phyloP scores from a whole-genome alignment of 2,888 invertebrate genomes.

The Oscheius sp. region DNA sequence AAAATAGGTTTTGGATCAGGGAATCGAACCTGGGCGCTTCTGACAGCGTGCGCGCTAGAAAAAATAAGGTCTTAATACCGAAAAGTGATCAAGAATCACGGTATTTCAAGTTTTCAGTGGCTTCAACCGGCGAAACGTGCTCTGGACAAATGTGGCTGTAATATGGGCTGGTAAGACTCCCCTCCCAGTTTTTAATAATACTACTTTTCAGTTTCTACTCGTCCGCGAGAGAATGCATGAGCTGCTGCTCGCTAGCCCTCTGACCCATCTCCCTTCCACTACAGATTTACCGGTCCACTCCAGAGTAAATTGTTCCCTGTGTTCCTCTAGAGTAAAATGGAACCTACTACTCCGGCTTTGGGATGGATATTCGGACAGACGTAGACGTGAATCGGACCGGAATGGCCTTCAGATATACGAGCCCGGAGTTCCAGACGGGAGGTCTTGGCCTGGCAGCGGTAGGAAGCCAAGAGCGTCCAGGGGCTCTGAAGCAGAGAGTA shows the following conservation, averaged over 20 bases:
- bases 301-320: conserved; percentile 20
- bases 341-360: conserved; percentile 77
- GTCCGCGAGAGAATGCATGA: conserved; percentile 66
- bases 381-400: conserved; percentile 83
- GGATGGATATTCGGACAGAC: conserved; percentile 85
- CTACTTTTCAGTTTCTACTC: conserved; percentile 56
- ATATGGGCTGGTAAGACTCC: conserved; percentile 61
- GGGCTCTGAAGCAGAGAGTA: conserved; percentile 77
- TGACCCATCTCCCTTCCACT: conserved; percentile 28
- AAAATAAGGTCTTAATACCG: neutral
- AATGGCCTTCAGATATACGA: conserved; percentile 84
- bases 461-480: conserved; percentile 83
- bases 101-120: conserved; percentile 24
- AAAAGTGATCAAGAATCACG: neutral
- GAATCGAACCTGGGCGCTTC: too few relatives aligned
- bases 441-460: conserved; percentile 92
- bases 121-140: conserved; percentile 45
- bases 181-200: too few relatives aligned
- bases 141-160: conserved; percentile 70
- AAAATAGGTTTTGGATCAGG: too few relatives aligned
- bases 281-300: conserved; percentile 10
- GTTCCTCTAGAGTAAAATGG: neutral
- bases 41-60: neutral
- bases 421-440: conserved; percentile 88
- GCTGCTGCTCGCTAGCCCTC: conserved; percentile 69